Base-by-base conservation (phyloP, 2,888 invertebrate species). In the Caenorhabditis sinica region DNA sequence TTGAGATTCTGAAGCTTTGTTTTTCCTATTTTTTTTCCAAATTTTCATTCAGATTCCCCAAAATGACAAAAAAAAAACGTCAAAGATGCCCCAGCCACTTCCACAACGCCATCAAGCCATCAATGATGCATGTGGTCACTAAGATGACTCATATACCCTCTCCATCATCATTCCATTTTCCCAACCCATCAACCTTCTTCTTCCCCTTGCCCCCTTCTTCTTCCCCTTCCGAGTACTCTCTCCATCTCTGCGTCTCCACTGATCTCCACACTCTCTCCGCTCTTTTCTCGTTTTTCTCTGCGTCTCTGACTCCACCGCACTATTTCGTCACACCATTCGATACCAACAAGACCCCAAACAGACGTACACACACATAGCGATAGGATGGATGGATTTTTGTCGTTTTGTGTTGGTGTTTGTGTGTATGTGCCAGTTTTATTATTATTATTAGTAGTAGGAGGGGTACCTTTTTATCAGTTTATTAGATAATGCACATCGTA, bases 171-270 rank as follows among this genome's bases (percentile, higher is more conserved):
- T 40, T 45, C 23, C 23, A 17, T 51, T 45, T 30, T 25, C 23
- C 65, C 30, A 20, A 43, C 56, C 45, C 53, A 20, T 53, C 58
- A 36, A 36, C 33, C 33, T 13, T 33, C 28, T 58, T 28, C 30
- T 30, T 58, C 30, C 17, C 17, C 11, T 43, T 15, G 6, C 36
- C 20, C 23, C 17, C 28, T 45, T 30, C 28, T 15, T 25, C 53
- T 51, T 40, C 30, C 25, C 56, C 45, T 15, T 58, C 60, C 45
- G n/a, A n/a, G n/a, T 45, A 49, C 49, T 23, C 45, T 69, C 53
- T 71, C 51, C 36, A 15, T 43, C 51, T 51, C 80, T 74, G 74
- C 63, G 72, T 75, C 69, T 75, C 69, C n/a, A 51, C 11, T 71
- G 43, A 63, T 56, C 65, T 40, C 20, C 49, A 28, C 49, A 56